Conservation (phyloP, 64 coral and sea anemone species). For the Porites lutea region DNA sequence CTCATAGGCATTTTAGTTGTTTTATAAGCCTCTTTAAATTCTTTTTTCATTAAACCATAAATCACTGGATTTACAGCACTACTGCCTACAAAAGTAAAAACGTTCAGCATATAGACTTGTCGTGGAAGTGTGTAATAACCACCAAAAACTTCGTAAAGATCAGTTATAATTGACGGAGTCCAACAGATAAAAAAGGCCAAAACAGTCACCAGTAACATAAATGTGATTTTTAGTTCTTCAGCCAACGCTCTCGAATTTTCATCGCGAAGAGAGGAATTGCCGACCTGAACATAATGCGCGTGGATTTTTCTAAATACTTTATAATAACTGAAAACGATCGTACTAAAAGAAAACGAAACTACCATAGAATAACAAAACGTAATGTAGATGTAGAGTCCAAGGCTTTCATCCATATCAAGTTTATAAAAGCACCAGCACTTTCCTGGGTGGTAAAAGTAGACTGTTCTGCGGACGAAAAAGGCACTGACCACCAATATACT, state of each 20-base stretch:
- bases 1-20: neutral
- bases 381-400: neutral
- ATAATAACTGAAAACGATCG: conserved; percentile 25
- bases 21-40: conserved; percentile 55
- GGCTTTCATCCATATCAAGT: neutral
- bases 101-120: conserved; percentile 18
- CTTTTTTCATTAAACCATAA: conserved; percentile 62
- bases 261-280: neutral
- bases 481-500: neutral
- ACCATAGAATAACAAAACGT: neutral
- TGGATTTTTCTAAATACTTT: conserved; percentile 39
- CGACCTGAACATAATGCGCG: neutral
- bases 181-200: neutral
- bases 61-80: conserved; percentile 55
- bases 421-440: neutral
- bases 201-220: neutral
- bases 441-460: neutral
- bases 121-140: conserved; percentile 56
- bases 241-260: neutral
- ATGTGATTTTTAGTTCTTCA: conserved; percentile 22
- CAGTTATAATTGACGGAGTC: neutral
- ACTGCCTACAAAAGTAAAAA: conserved; percentile 23
- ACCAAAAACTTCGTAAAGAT: conserved; percentile 34
- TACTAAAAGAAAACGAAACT: neutral
- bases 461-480: neutral